These are phyloP conservation scores for Euura saliciscinereae DNA, from an alignment of 1,140 invertebrate genomes.

Conservation along the genomic window DNA sequence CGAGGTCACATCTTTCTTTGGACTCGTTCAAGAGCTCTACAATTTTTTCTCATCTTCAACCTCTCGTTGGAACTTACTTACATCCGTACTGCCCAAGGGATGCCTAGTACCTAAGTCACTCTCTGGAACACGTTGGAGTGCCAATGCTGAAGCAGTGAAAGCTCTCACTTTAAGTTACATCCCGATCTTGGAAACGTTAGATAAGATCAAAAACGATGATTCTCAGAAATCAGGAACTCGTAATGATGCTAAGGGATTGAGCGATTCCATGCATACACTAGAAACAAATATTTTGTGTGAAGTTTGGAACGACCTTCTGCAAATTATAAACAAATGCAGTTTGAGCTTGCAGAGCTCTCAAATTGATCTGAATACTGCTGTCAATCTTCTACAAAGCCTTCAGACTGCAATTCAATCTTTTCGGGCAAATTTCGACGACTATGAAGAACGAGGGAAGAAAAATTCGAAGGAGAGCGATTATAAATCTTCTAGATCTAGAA, in stretches of 20 bases:
- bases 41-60: constrained; percentile 6
- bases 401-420: too few relatives aligned
- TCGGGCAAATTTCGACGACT: too few relatives aligned
- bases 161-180: constrained; percentile 15
- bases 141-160: constrained; percentile 23
- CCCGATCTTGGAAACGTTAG: background rate
- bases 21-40: background rate
- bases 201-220: constrained; percentile 23
- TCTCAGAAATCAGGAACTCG: constrained; percentile 10
- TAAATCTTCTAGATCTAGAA: too few relatives aligned
- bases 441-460: too few relatives aligned
- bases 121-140: constrained; percentile 26
- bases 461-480: too few relatives aligned
- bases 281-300: too few relatives aligned
- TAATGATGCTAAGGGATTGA: constrained; percentile 25
- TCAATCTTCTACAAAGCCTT: too few relatives aligned
- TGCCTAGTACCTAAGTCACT: constrained; percentile 19
- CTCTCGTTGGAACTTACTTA: constrained; percentile 7
- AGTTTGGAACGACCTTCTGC: too few relatives aligned
- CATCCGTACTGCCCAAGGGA: too few relatives aligned
- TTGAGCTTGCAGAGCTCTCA: too few relatives aligned
- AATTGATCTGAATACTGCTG: too few relatives aligned
- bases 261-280: constrained; percentile 14
- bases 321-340: too few relatives aligned
- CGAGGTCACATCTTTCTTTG: constrained; percentile 27